Evolutionary conservation across 2,888 invertebrate species (phyloP).

Genomic region (Diachrysia chrysitis): DNA sequence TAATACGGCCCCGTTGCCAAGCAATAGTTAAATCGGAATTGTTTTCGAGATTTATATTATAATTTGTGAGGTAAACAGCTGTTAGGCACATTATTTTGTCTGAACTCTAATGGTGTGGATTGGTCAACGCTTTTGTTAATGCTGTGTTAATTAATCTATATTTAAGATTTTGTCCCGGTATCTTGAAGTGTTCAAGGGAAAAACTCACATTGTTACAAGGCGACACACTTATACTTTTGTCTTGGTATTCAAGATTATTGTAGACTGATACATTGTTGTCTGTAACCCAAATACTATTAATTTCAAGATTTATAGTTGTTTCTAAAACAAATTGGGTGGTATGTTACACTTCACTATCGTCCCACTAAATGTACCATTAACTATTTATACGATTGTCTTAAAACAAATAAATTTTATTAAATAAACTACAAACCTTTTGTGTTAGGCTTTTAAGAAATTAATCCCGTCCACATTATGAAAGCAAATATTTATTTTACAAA

Average conservation of each 20-base stretch:
- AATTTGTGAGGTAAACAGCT: conserved; percentile 69
- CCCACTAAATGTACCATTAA: neutral
- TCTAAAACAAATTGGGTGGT: neutral
- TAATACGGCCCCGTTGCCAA: conserved; percentile 65
- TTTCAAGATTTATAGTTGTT: neutral
- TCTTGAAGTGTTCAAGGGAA: conserved; percentile 18
- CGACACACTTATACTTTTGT: conserved; percentile 5
- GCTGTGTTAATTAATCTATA: conserved; percentile 47
- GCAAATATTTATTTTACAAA: conserved; percentile 9
- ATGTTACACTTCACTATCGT: neutral
- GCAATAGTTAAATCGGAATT: conserved; percentile 55
- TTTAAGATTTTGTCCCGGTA: conserved; percentile 21
- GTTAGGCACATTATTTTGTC: conserved; percentile 61
- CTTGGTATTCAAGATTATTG: conserved; percentile 1
- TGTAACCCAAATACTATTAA: conserved; percentile 9
- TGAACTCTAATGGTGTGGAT: conserved; percentile 56
- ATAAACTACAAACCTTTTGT: conserved; percentile 1
- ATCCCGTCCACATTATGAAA: neutral
- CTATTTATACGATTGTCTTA: conserved; percentile 15
- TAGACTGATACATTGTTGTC: neutral
- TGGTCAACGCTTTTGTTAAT: conserved; percentile 54
- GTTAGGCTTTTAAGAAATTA: neutral
- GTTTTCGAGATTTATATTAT: conserved; percentile 64
- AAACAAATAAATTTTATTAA: neutral
- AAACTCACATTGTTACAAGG: neutral